Percentiles rank a stretch among this genome's conserved stretches.
Evolutionary conservation across 2,797 vertebrate genomes (phyloP).

Genomic region (Anabacerthia variegaticeps): DNA sequence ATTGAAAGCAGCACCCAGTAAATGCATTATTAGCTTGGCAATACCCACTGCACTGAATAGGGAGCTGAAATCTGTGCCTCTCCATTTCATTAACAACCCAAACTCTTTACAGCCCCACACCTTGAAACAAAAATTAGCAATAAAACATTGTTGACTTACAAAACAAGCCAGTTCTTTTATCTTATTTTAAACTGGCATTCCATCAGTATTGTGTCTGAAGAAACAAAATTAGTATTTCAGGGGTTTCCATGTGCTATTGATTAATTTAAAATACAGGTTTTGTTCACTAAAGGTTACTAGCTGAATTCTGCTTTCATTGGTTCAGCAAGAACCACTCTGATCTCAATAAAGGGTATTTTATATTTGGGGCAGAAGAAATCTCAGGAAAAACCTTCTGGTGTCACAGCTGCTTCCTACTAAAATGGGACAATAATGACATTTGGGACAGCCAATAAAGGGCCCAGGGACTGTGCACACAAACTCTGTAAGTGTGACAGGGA

Average conservation of each 20-base stretch:
- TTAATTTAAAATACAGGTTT: not conserved
- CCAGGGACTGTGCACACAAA: not conserved
- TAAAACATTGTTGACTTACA: not conserved
- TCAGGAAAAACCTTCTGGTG: not conserved
- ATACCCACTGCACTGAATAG: not conserved
- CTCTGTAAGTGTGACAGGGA: not conserved
- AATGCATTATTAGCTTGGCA: not conserved
- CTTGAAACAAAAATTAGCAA: not conserved
- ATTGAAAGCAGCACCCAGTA: not conserved
- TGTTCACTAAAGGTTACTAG: not conserved
- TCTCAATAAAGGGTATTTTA: not conserved
- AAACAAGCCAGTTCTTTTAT: not conserved
- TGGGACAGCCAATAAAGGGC: not conserved
- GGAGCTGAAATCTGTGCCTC: not conserved
- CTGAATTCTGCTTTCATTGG: not conserved
- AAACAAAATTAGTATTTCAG: not conserved
- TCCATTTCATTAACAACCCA: not conserved
- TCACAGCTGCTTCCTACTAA: not conserved
- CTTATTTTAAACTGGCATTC: not conserved
- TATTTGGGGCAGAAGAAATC: not conserved
- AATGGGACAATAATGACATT: not conserved
- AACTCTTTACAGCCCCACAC: not conserved
- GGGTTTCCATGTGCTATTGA: not conserved
- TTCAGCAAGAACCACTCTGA: not conserved
- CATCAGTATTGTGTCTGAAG: not conserved